A percentile compares a stretch with the other conserved stretches of the same genome.
Evolutionary conservation across 2,113 vertebrate genomes (phyloP).

Genomic region (Grammomys surdaster): DNA sequence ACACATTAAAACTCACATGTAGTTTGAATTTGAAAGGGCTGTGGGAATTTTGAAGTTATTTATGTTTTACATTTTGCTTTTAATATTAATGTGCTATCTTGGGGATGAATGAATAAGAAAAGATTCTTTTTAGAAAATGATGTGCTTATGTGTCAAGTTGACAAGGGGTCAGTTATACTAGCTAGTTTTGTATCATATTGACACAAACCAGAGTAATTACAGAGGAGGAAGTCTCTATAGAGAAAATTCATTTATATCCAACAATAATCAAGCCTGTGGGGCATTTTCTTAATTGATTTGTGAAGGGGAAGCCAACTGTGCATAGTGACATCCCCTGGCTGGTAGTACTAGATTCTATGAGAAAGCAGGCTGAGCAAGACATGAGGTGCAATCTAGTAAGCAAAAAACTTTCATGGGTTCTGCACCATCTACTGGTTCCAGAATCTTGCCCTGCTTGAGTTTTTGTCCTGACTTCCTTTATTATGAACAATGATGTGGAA

Average conservation of each 20-base stretch:
- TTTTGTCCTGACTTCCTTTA: background rate
- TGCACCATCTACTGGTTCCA: background rate
- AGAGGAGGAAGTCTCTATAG: background rate
- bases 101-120: background rate
- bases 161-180: background rate
- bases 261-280: background rate
- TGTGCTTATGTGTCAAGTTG: background rate
- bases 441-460: background rate
- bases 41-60: background rate
- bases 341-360: background rate
- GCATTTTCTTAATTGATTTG: background rate
- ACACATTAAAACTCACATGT: too few relatives aligned
- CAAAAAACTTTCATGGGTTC: fast-evolving
- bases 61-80: background rate
- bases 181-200: background rate
- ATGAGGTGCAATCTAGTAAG: background rate
- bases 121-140: background rate
- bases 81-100: background rate
- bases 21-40: background rate
- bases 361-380: background rate
- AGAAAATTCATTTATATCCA: background rate
- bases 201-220: background rate
- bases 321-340: background rate
- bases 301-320: too few relatives aligned
- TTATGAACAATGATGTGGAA: background rate